A percentile compares a stretch with the other conserved stretches of the same genome.
Evolutionary conservation across 2,888 invertebrate species (phyloP).

Genomic region (Colostygia pectinataria): DNA sequence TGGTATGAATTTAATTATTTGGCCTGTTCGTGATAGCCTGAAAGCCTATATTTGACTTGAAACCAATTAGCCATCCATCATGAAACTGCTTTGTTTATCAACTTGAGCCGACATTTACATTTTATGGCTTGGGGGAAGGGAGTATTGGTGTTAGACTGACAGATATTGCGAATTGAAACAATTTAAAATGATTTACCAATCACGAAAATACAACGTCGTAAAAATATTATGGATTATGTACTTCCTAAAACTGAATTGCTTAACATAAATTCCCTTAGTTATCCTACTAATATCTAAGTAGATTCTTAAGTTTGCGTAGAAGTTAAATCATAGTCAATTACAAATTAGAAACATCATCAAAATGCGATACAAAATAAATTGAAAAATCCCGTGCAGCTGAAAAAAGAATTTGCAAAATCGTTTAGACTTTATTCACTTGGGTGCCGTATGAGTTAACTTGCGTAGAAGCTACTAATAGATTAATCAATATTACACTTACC

Average conservation of each 20-base stretch:
- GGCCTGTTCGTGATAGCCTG: constrained; percentile 29
- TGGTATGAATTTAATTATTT: too few relatives aligned
- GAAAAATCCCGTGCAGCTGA: too few relatives aligned
- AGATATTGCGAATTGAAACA: constrained; percentile 28
- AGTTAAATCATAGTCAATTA: too few relatives aligned
- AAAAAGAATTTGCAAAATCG: too few relatives aligned
- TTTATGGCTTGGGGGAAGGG: constrained; percentile 30
- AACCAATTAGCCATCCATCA: constrained; percentile 41
- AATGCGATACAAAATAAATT: too few relatives aligned
- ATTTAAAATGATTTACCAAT: constrained; percentile 10
- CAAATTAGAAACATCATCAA: too few relatives aligned
- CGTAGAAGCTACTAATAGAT: too few relatives aligned
- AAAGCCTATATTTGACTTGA: constrained; percentile 33
- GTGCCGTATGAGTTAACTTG: too few relatives aligned
- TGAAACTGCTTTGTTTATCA: constrained; percentile 38
- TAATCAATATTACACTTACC: too few relatives aligned
- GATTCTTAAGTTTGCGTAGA: too few relatives aligned
- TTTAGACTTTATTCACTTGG: too few relatives aligned
- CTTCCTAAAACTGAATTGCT: constrained; percentile 5
- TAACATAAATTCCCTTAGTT: background rate
- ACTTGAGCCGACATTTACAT: constrained; percentile 39
- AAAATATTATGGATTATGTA: background rate
- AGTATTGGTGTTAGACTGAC: constrained; percentile 28
- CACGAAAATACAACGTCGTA: background rate
- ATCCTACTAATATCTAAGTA: too few relatives aligned